Base-by-base conservation (phyloP, 2,797 vertebrate genomes). In the Eulemur mongoz region DNA sequence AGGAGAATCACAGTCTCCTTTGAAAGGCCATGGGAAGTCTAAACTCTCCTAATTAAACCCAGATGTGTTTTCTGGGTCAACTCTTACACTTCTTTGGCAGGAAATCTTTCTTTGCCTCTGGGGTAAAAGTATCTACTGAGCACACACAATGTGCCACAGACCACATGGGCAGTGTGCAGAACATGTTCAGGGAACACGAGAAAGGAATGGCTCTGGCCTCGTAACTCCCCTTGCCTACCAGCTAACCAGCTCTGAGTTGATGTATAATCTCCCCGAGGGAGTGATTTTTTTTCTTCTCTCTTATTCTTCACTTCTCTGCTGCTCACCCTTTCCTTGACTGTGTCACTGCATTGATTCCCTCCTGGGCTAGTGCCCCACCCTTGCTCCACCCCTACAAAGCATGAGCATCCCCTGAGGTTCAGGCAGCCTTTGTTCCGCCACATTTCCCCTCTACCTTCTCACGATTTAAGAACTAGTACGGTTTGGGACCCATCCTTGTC, bases 91-190 rank as follows among this genome's bases (percentile, higher is more conserved):
- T 54, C 69, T 85, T 35, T 15, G 13, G 35, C n/a, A 91, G 40
- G 27, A 80, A 32, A 67, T 5, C 27, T 54, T 75, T 81, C 27
- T 61, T 43, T 75, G 61, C 70, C 67, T 61, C 14, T 61, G 35
- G 20, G 43, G 30, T 40, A 65, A 69, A 82, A 63, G 70, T 32
- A 93, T 40, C 25, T 57, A 15, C 23, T 57, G 69, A 38, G 43
- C 40, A 88, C 59, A 50, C 5, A 54, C 0, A 9, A 5, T 4
- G n/a, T 43, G 27, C 45, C n/a, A 27, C 6, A n/a, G 5, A 25
- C 8, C 4, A 32, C 0, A 75, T 1, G 27, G 54, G 38, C 23
- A 52, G 35, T 0, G 4, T 1, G 35, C 27, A 17, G 45, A 32
- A 12, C 10, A 20, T 4, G 3, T 22, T 25, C 7, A n/a, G 23